Evolutionary conservation across 2,888 invertebrate genomes (phyloP).

Genomic region (Carcina quercana): DNA sequence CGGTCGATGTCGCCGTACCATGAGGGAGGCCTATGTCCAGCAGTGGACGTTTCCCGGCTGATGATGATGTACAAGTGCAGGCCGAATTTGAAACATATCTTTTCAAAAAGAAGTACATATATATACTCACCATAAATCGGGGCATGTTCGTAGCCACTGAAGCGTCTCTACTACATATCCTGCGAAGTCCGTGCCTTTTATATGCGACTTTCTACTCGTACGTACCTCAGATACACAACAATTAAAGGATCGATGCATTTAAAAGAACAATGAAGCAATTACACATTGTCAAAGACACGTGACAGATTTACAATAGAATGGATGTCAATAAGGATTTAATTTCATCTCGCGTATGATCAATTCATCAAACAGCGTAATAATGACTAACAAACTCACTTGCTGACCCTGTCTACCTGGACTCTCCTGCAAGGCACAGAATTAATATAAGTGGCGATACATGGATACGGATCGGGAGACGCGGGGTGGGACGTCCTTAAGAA

Average conservation of each 20-base stretch:
- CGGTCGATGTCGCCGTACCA: not conserved
- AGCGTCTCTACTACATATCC: not conserved
- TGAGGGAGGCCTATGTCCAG: not conserved
- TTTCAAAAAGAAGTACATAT: not conserved
- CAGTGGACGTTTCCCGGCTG: not conserved
- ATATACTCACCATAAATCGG: slow-evolving; percentile 27
- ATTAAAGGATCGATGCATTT: no score
- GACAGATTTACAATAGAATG: not conserved
- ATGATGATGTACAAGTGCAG: not conserved
- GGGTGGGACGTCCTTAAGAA: no score
- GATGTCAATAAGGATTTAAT: no score
- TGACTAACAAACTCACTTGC: no score
- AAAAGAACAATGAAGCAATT: not conserved
- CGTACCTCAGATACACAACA: no score
- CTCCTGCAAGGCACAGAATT: no score
- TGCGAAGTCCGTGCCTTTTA: not conserved
- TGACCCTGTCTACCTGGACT: no score
- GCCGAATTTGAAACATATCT: not conserved
- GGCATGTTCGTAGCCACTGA: slow-evolving; percentile 20
- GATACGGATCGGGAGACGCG: no score
- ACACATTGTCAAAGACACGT: not conserved
- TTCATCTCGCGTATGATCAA: no score
- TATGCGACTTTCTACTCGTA: not conserved
- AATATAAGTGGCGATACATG: no score
- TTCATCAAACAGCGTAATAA: no score